Percentiles rank a stretch among this genome's conserved stretches.
Conservation (phyloP, 1,140 invertebrate species). For the Pentalonia nigronervosa region DNA sequence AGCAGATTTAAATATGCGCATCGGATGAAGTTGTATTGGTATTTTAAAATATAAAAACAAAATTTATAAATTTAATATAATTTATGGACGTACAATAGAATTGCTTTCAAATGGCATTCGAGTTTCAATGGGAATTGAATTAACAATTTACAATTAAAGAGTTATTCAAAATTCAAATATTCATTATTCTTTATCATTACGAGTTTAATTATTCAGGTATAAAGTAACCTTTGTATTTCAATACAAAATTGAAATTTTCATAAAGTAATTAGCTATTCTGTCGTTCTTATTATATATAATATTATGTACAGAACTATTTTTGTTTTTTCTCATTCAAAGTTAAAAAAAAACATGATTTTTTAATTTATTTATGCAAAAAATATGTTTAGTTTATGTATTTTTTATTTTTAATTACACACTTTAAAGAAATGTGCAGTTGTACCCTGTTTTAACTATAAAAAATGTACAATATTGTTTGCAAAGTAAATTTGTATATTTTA, state of each 20-base stretch:
- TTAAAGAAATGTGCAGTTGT: not conserved
- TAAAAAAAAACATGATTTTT: not conserved
- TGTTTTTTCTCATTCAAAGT: not conserved
- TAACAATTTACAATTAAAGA: conserved; percentile 11
- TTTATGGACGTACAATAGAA: not conserved
- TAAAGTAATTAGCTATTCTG: not conserved
- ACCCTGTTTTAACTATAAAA: not conserved
- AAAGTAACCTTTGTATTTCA: not conserved
- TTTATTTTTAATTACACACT: not conserved
- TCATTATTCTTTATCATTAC: not conserved
- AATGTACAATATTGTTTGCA: not conserved
- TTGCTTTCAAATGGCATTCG: not conserved
- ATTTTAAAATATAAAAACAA: not conserved
- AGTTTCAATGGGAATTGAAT: not conserved
- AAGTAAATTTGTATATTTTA: not conserved
- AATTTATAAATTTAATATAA: not conserved
- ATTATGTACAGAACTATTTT: not conserved
- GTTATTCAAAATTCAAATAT: not conserved
- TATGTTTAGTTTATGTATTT: conserved; percentile 7
- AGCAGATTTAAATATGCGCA: not conserved
- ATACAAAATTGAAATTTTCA: not conserved
- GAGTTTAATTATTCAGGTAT: conserved; percentile 8
- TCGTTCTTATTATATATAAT: not conserved
- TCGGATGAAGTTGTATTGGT: not conserved
- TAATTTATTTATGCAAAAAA: not conserved